These are phyloP conservation scores for Enteromius radiatus DNA, from an alignment of 2,797 vertebrate species.

Conservation along the genomic window DNA sequence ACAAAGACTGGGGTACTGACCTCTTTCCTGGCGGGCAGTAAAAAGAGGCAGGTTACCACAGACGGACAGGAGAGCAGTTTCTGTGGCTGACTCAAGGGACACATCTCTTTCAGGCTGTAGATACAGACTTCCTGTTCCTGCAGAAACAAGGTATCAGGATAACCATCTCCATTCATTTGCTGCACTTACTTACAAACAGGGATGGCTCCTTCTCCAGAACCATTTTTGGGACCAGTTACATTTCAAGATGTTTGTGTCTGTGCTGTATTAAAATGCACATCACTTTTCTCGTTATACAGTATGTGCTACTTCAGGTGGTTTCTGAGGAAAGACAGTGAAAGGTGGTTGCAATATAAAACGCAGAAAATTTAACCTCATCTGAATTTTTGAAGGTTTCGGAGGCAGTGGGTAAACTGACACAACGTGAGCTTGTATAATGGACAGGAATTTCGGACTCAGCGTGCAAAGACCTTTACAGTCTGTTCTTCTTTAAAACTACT, in stretches of 20 bases:
- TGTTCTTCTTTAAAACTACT: not conserved
- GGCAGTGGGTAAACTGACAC: too few relatives aligned
- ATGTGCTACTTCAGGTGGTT: too few relatives aligned
- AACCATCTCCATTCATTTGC: constrained; percentile 35
- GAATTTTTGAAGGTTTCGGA: too few relatives aligned
- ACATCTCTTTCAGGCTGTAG: constrained; percentile 95
- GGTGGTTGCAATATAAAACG: too few relatives aligned
- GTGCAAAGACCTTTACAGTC: not conserved
- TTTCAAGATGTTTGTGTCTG: not conserved
- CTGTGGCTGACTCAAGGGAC: constrained; percentile 88
- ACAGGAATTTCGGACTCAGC: too few relatives aligned
- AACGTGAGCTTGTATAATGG: too few relatives aligned
- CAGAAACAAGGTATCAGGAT: constrained; percentile 39
- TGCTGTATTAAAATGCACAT: too few relatives aligned
- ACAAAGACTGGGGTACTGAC: constrained; percentile 71
- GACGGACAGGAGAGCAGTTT: constrained; percentile 88
- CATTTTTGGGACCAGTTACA: not conserved
- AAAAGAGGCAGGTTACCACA: constrained; percentile 88
- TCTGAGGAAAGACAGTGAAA: too few relatives aligned
- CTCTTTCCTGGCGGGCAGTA: constrained; percentile 83
- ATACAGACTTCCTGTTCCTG: constrained; percentile 96
- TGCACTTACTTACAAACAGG: not conserved
- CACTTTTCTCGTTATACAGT: too few relatives aligned
- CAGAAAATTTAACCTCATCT: too few relatives aligned
- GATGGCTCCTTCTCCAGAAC: not conserved